phyloP scores from a whole-genome alignment of 1,140 invertebrate genomes.

The Platorchestia sp. region DNA sequence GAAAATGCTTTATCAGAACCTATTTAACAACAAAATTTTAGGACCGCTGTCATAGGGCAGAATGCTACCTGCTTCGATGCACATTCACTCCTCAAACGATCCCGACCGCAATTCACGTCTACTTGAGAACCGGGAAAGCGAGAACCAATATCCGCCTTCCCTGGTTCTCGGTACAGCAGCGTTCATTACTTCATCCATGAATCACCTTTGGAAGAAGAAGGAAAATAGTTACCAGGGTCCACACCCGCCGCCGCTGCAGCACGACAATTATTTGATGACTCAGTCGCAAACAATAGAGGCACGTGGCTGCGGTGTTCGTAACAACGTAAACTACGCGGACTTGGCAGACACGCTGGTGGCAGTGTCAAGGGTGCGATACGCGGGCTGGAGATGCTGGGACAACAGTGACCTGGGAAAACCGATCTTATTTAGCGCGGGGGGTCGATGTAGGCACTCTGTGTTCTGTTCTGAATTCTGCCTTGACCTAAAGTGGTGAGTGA shows the following conservation, averaged over 20 bases:
- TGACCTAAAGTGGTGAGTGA: background rate
- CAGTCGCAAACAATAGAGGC: background rate
- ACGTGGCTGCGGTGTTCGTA: background rate
- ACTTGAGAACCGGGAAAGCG: background rate
- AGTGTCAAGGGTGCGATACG: background rate
- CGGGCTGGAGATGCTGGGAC: background rate
- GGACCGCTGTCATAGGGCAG: background rate
- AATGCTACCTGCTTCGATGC: background rate
- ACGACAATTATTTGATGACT: background rate
- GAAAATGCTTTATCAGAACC: background rate
- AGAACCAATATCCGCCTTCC: background rate
- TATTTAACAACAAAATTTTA: background rate
- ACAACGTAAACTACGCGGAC: background rate
- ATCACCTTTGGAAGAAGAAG: background rate
- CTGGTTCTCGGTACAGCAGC: background rate
- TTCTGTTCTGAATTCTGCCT: background rate
- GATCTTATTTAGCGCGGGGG: background rate
- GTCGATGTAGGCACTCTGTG: background rate
- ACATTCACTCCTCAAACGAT: background rate
- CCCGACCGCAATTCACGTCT: background rate
- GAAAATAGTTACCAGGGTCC: slow-evolving; percentile 6
- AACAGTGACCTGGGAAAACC: background rate
- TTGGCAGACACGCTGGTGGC: background rate
- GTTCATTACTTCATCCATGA: background rate
- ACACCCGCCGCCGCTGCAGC: background rate